A percentile compares a stretch with the other conserved stretches of the same genome.
These are phyloP conservation scores for Leptestheria dahalacensis DNA, from an alignment of 1,140 invertebrate genomes.

Conservation along the genomic window DNA sequence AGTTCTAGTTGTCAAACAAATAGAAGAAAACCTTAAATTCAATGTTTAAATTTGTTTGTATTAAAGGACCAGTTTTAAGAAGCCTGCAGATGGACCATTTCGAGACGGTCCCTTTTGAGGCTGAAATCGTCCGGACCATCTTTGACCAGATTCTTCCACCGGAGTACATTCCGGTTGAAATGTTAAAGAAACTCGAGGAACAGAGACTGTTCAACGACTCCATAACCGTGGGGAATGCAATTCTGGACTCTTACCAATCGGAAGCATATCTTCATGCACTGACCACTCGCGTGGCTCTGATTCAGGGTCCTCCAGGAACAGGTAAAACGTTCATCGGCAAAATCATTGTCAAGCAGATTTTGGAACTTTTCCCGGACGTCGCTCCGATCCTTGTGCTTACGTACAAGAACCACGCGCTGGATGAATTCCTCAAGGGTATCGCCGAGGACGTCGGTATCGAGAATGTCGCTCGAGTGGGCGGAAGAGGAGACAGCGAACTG, in stretches of 20 bases:
- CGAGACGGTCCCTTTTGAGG: conserved; percentile 6
- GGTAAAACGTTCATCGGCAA: conserved; percentile 37
- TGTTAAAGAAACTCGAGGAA: not conserved
- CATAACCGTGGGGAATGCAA: not conserved
- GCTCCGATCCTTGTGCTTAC: conserved; percentile 37
- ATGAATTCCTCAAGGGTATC: conserved; percentile 40
- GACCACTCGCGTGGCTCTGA: conserved; percentile 23
- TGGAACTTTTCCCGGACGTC: not conserved
- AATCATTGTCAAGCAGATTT: conserved; percentile 17
- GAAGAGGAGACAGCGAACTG: conserved; percentile 25
- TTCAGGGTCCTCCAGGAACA: conserved; percentile 42
- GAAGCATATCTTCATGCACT: conserved; percentile 10
- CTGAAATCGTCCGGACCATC: conserved; percentile 2
- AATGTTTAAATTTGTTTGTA: no score
- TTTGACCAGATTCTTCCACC: not conserved
- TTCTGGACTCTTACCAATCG: not conserved
- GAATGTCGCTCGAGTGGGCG: conserved; percentile 32
- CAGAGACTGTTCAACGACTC: not conserved
- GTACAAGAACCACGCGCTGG: conserved; percentile 41
- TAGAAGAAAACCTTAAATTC: no score
- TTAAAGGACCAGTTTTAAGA: conserved; percentile 2
- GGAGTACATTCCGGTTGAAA: not conserved
- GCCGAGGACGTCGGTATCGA: conserved; percentile 17
- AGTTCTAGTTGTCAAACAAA: no score
- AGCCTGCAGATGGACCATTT: conserved; percentile 2